Percentiles rank a stretch among this genome's conserved stretches.
phyloP scores from a whole-genome alignment of 1,140 invertebrate species.

The Magallana angulata region DNA sequence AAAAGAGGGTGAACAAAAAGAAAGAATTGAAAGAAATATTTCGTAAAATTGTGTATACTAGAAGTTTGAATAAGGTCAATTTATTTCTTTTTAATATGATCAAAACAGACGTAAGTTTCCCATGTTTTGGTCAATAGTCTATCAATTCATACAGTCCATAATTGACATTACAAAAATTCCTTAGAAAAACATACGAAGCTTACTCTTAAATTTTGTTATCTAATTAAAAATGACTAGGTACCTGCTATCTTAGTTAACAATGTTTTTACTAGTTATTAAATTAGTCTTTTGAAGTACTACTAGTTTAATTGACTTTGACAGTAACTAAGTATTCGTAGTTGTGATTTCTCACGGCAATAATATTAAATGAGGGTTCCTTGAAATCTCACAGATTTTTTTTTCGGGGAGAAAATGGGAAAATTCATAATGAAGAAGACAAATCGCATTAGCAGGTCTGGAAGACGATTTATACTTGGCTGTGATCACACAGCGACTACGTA shows the following conservation, averaged over 20 bases:
- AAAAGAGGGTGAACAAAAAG: no score
- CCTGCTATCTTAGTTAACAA: neutral
- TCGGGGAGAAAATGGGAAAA: neutral
- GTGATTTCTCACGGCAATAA: conserved; percentile 31
- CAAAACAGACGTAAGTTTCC: neutral
- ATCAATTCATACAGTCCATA: neutral
- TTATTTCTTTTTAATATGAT: no score
- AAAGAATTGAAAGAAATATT: no score
- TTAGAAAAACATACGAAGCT: neutral
- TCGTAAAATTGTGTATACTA: no score
- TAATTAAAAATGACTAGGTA: neutral
- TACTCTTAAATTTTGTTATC: conserved; percentile 17
- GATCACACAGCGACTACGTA: neutral
- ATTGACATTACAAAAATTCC: conserved; percentile 10
- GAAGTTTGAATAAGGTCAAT: no score
- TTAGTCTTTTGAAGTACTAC: conserved; percentile 10
- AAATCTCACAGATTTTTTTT: conserved; percentile 9
- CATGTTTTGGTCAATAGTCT: neutral
- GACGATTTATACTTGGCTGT: neutral
- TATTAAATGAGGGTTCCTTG: conserved; percentile 1
- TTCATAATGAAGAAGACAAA: neutral
- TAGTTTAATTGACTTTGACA: conserved; percentile 4
- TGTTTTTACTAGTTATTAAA: conserved; percentile 12
- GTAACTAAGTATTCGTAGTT: neutral
- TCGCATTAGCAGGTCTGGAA: conserved; percentile 14